Conservation (phyloP, 2,113 vertebrate species). For the Amblyornis subalaris region DNA sequence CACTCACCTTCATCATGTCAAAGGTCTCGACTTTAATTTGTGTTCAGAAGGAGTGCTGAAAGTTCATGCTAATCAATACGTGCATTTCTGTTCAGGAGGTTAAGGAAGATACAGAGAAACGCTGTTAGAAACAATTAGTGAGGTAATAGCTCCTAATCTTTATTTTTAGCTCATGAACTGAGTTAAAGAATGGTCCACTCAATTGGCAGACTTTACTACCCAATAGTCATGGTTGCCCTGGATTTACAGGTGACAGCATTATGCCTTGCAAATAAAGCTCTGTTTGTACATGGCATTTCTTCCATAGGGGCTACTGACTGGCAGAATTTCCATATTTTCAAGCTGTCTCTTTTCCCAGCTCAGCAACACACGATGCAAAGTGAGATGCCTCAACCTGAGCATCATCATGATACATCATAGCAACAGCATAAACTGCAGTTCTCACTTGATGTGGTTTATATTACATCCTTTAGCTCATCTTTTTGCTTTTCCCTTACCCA, state of each 20-base stretch:
- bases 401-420: background rate
- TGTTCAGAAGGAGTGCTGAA: background rate
- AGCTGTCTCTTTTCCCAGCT: background rate
- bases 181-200: background rate
- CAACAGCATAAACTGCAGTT: background rate
- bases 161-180: background rate
- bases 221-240: background rate
- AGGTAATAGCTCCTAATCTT: background rate
- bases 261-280: background rate
- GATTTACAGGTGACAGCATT: background rate
- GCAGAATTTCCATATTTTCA: background rate
- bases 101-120: background rate
- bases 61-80: background rate
- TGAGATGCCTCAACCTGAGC: background rate
- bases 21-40: background rate
- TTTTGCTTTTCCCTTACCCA: background rate
- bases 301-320: background rate
- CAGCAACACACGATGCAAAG: background rate
- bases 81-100: background rate
- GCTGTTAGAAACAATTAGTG: background rate
- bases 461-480: background rate
- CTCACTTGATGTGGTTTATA: background rate
- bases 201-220: background rate
- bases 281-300: background rate
- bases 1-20: background rate